Evolutionary conservation across 2,113 vertebrate species (phyloP).

Genomic region (Pachyramphus minor): DNA sequence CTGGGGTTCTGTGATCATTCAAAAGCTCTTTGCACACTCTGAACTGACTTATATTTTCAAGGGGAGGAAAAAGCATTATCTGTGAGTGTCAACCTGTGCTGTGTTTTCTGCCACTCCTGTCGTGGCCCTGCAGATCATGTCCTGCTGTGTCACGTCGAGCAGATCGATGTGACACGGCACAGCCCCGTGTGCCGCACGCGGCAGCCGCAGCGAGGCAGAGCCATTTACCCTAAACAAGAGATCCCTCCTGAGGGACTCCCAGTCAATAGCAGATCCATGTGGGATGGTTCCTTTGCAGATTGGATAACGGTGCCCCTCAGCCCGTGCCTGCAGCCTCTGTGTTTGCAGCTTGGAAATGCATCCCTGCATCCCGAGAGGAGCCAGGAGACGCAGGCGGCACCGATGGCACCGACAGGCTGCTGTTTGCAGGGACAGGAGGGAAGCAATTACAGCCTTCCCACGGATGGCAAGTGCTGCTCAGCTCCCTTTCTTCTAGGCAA

Average conservation of each 20-base stretch:
- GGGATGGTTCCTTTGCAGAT: neutral
- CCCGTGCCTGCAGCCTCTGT: neutral
- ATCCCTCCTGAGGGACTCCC: neutral
- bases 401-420: neutral
- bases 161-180: neutral
- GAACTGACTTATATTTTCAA: neutral
- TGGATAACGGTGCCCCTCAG: neutral
- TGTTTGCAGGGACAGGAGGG: neutral
- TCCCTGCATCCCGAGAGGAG: neutral
- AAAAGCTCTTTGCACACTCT: neutral
- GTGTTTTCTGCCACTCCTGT: neutral
- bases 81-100: neutral
- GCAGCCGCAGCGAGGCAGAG: neutral
- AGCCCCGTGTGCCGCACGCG: neutral
- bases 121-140: neutral
- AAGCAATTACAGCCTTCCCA: neutral
- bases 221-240: neutral
- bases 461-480: neutral
- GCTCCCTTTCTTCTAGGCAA: neutral
- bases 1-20: neutral
- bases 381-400: fast-evolving
- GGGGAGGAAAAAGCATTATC: neutral
- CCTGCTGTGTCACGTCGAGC: neutral
- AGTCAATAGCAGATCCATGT: neutral
- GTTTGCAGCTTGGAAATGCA: neutral